Evolutionary conservation across 2,888 invertebrate genomes (phyloP), one percentile per base, ranked within the genome.

Genomic region (Automeris io): DNA sequence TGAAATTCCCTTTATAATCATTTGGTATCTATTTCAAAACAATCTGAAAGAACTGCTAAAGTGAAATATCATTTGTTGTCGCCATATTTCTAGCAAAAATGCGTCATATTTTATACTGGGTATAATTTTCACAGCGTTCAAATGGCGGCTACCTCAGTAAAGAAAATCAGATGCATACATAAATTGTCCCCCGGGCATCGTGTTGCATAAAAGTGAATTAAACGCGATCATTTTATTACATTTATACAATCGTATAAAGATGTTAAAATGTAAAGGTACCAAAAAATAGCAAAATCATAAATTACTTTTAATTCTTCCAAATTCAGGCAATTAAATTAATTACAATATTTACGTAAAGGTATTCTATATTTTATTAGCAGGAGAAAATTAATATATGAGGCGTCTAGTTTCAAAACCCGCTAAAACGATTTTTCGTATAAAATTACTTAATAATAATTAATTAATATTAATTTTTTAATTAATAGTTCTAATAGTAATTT

Each of bases 191-290:
- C 47, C 16, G 47, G 49, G 72, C 66, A 77, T 82, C 81, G 66
- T 66, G 76, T 83, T 75, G 80, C 82, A 73, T 68, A 69, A 71
- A 70, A 64, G 61, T 61, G 48, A 50, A 57, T 59, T 79, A 77
- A 80, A 77, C 81, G 80, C 82, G 80, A 73, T 73, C 81, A 78
- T 82, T 78, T 72, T 80, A 82, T 75, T 79, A 72, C 71, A 69
- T 70, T 69, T 69, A 62, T 68, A 61, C 67, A 65, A 61, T 67
- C 63, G 54, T 73, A 85, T 83, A 83, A 82, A 82, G 82, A 81
- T 78, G 74, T 83, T 82, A 77, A 62, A 69, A 51, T 47, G 76
- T 77, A 75, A 39, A n/a, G 70, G 39, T 44, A 44, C 57, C 59
- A 64, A 19, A 50, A n/a, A n/a, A n/a, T n/a, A n/a, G n/a, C n/a